These are phyloP conservation scores for Dromiciops gliroides DNA, from an alignment of 2,113 vertebrate genomes.

Conservation along the genomic window DNA sequence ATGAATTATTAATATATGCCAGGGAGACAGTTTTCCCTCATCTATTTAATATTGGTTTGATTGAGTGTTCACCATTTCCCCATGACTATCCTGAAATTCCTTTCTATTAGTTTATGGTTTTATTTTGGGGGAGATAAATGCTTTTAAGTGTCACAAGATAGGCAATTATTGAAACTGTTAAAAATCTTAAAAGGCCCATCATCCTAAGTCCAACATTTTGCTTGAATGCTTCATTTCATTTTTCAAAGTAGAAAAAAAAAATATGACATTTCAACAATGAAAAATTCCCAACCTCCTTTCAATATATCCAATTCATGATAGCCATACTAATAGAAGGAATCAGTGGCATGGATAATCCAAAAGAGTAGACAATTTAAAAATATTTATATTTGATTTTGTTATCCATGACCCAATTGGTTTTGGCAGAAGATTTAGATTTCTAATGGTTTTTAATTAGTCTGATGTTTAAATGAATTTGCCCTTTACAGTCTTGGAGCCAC, in stretches of 20 bases:
- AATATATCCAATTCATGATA: slow-evolving; percentile 8
- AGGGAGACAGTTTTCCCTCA: slow-evolving; percentile 28
- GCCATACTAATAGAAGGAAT: slow-evolving; percentile 7
- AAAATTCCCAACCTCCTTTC: not conserved
- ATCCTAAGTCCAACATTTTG: slow-evolving; percentile 17
- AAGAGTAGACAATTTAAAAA: not conserved
- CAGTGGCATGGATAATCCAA: not conserved
- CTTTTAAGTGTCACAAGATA: slow-evolving; percentile 29
- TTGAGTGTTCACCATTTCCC: slow-evolving; percentile 19
- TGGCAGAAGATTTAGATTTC: not conserved
- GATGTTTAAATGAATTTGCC: not conserved
- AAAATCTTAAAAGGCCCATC: slow-evolving; percentile 54
- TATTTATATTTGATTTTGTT: slow-evolving; percentile 27
- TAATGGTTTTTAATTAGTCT: slow-evolving; percentile 12
- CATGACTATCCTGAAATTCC: slow-evolving; percentile 13
- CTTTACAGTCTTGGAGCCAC: not conserved
- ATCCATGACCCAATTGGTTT: not conserved
- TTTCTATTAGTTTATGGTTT: slow-evolving; percentile 29
- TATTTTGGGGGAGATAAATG: slow-evolving; percentile 1
- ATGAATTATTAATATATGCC: slow-evolving; percentile 38
- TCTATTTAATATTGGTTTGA: slow-evolving; percentile 35
- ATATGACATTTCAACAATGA: slow-evolving; percentile 18
- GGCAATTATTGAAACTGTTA: slow-evolving; percentile 21
- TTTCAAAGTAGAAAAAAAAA: slow-evolving; percentile 35
- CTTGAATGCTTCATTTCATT: not conserved